Conservation (phyloP, 2,797 vertebrate genomes). For the Myripristis murdjan region DNA sequence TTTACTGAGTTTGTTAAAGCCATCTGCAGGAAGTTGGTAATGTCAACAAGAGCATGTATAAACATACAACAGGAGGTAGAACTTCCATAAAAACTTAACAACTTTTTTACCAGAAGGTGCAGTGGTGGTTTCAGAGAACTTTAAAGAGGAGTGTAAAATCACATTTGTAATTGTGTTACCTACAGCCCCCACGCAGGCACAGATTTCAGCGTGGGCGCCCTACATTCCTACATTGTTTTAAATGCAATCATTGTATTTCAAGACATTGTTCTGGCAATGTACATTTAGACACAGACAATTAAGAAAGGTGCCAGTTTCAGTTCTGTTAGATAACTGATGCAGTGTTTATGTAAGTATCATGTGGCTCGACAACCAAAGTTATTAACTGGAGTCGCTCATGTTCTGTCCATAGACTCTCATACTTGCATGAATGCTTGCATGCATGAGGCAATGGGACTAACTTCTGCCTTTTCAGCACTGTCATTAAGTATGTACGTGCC, state of each 20-base stretch:
- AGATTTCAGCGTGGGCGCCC: neutral
- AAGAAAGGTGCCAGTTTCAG: too few relatives aligned
- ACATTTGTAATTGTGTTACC: conserved; percentile 10
- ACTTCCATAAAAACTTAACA: neutral
- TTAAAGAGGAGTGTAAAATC: neutral
- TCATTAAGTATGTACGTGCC: too few relatives aligned
- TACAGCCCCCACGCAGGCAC: conserved; percentile 19
- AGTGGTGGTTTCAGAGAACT: neutral
- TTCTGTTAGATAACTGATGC: too few relatives aligned
- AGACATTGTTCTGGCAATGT: neutral
- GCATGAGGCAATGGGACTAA: too few relatives aligned
- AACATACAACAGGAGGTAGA: neutral
- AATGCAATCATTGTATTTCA: conserved; percentile 2
- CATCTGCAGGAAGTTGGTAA: neutral
- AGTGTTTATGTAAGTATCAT: too few relatives aligned
- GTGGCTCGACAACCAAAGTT: too few relatives aligned
- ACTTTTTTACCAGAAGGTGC: conserved; percentile 8
- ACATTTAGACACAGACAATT: too few relatives aligned
- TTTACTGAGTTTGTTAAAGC: neutral
- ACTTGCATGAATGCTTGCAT: too few relatives aligned
- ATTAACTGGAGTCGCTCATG: too few relatives aligned
- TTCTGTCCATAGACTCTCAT: too few relatives aligned
- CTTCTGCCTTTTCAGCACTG: too few relatives aligned
- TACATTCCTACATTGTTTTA: neutral
- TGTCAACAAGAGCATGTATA: conserved; percentile 6